Base-by-base conservation (phyloP, 2,113 vertebrate species). In the Ophiodon elongatus region DNA sequence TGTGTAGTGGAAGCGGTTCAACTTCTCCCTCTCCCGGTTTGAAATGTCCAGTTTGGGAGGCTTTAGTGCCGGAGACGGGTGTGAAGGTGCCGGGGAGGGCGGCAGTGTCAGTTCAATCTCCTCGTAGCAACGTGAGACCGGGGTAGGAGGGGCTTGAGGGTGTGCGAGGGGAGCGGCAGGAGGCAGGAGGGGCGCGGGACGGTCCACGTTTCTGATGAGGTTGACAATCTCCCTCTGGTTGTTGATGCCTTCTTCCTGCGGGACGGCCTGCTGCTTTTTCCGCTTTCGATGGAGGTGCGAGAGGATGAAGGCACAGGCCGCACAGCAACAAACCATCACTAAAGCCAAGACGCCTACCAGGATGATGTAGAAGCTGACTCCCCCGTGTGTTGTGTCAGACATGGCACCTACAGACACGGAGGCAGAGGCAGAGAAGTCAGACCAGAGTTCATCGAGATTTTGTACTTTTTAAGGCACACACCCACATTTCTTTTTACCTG, bases 191-290 rank as follows among this genome's bases (percentile, higher is more conserved):
- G 92, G 85, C 35, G 73, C 72, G 0, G 89, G 87, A 63, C 87
- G 92, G 64, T 95, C 95, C 76, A 96, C 90, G 64, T 96, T 96
- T 67, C 94, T 91, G 89, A 96, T 95, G 79, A 96, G 95, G 80
- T 94, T 95, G 88, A 95, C 92, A 45, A 94, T 91, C 82, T 95
- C 95, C 54, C 95, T 92, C 91, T 96, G 96, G 91, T 96, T 96
- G 92, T 96, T 96, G 84, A 96, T 95, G 83, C 91, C 91, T 41
- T 94, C 91, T 25, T 94, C 94, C 39, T 85, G 85, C 4, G 89
- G 91, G 65, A 86, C 67, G 8, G 87, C 70, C 72, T 94, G 94
- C 66, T 93, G 91, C 82, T 96, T 95, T 88, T 93, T 94, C 66
- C 92, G 86, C 73, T 92, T 93, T 2, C 91, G 92, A 67, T 94